These are phyloP conservation scores for Trematomus loennbergii DNA, from an alignment of 2,113 vertebrate species.

Conservation along the genomic window DNA sequence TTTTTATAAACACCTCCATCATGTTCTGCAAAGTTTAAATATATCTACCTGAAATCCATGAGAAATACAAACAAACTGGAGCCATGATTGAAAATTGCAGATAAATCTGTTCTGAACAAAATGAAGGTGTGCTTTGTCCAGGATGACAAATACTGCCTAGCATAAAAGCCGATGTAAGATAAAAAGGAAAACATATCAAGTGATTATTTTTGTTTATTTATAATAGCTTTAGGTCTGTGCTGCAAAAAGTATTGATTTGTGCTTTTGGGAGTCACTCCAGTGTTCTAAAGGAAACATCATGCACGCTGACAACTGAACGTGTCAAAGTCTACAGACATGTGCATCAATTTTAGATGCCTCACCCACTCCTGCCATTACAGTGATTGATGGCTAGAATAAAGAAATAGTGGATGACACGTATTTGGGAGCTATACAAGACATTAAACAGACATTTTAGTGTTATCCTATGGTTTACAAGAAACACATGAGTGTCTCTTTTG, in stretches of 20 bases:
- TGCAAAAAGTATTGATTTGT: not conserved
- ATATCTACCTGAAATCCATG: not conserved
- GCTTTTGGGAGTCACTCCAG: not conserved
- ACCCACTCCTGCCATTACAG: too few species aligned
- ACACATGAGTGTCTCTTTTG: too few species aligned
- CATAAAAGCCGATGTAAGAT: not conserved
- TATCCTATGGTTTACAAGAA: too few species aligned
- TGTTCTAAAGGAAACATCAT: not conserved
- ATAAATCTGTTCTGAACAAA: not conserved
- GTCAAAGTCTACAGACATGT: too few species aligned
- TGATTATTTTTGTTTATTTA: not conserved
- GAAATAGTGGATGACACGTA: too few species aligned
- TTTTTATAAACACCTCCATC: constrained; percentile 30
- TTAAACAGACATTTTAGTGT: too few species aligned
- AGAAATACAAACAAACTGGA: not conserved
- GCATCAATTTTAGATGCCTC: too few species aligned
- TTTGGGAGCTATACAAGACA: too few species aligned
- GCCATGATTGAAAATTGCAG: not conserved
- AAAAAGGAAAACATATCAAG: too few species aligned
- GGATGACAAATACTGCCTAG: not conserved
- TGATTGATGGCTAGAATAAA: too few species aligned
- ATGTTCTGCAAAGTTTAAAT: constrained; percentile 2
- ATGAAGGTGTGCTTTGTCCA: not conserved
- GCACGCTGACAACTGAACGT: too few species aligned
- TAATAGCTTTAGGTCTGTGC: not conserved